These are phyloP conservation scores for Panonychus citri DNA, from an alignment of 1,140 invertebrate genomes.

Conservation along the genomic window DNA sequence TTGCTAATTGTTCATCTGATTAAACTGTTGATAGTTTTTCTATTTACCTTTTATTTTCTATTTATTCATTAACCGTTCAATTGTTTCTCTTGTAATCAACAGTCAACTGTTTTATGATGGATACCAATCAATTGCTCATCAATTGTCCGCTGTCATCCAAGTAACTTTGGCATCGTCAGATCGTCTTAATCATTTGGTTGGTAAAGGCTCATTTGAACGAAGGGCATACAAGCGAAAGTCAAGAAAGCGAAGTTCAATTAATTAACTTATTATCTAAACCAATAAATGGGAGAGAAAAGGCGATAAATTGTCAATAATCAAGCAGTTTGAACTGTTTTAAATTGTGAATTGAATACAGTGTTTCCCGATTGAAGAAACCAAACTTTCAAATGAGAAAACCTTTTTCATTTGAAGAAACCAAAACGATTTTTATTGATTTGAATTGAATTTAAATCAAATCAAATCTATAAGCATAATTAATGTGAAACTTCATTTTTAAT, in stretches of 20 bases:
- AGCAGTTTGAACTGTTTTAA: too few relatives aligned
- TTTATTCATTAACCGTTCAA: neutral
- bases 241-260: constrained; percentile 24
- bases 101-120: constrained; percentile 71
- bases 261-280: constrained; percentile 5
- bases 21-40: neutral
- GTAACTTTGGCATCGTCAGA: constrained; percentile 81
- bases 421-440: too few relatives aligned
- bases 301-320: too few relatives aligned
- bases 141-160: constrained; percentile 50
- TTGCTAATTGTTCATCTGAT: neutral
- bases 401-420: too few relatives aligned
- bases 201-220: too few relatives aligned
- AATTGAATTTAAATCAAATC: too few relatives aligned
- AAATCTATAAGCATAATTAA: too few relatives aligned
- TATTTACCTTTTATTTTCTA: neutral
- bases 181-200: constrained; percentile 56
- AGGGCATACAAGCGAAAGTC: constrained; percentile 68
- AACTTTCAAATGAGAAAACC: too few relatives aligned
- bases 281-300: constrained; percentile 49
- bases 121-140: constrained; percentile 62
- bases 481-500: too few relatives aligned
- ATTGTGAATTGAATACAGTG: too few relatives aligned
- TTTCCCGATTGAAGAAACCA: too few relatives aligned
- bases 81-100: neutral